A percentile compares a stretch with the other conserved stretches of the same genome.
Conservation (phyloP, 2,797 vertebrate genomes). For the Characodon lateralis region DNA sequence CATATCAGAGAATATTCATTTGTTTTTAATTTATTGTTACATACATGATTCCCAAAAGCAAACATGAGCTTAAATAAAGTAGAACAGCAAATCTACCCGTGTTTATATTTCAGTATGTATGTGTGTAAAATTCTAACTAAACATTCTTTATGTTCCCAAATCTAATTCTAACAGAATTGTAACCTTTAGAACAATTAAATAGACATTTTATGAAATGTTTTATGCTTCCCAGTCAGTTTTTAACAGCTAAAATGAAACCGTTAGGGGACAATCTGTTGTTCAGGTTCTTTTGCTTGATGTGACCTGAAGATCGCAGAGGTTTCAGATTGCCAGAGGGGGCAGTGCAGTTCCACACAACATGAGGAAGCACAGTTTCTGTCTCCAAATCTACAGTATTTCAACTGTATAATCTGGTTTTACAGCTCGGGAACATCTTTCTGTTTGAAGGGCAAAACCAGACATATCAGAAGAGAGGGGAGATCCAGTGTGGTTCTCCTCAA, state of each 20-base stretch:
- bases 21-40: not conserved
- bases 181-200: not conserved
- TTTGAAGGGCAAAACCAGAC: not conserved
- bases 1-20: not conserved
- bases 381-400: constrained; percentile 49
- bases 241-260: no score
- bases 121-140: not conserved
- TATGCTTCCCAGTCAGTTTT: not conserved
- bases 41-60: not conserved
- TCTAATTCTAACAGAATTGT: not conserved
- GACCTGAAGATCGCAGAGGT: constrained; percentile 7
- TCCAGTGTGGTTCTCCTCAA: not conserved
- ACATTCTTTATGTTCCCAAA: not conserved
- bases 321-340: constrained; percentile 23
- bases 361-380: constrained; percentile 3
- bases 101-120: not conserved
- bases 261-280: not conserved
- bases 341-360: constrained; percentile 13
- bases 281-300: not conserved
- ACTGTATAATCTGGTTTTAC: not conserved
- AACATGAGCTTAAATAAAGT: not conserved
- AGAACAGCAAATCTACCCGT: not conserved
- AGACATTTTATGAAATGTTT: no score
- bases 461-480: constrained; percentile 1
- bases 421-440: not conserved